These are phyloP conservation scores for Pseudocheirus occidentalis DNA, from an alignment of 2,797 vertebrate genomes.

Conservation along the genomic window DNA sequence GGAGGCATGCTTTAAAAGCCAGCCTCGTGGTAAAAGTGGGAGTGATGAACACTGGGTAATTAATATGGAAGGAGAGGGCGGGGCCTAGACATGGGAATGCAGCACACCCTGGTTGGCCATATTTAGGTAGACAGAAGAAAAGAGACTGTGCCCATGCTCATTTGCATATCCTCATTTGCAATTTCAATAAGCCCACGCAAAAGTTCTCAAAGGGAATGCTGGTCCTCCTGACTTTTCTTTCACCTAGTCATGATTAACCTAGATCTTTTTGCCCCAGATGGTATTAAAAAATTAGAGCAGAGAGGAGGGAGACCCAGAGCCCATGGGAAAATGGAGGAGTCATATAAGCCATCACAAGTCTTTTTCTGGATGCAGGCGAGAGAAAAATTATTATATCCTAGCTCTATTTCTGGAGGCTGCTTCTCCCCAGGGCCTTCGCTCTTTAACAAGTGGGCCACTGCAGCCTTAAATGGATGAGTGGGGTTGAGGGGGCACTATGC, in stretches of 20 bases:
- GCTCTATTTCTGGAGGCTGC: not conserved
- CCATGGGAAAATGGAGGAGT: not conserved
- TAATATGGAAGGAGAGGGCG: not conserved
- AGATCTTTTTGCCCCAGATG: not conserved
- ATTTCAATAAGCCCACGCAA: not conserved
- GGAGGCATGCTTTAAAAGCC: not conserved
- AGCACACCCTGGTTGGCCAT: not conserved
- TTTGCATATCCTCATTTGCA: not conserved
- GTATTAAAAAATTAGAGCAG: not conserved
- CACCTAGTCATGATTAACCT: not conserved
- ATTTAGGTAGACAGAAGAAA: not conserved
- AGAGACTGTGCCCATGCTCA: not conserved
- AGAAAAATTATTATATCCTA: not conserved
- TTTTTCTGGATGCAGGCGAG: not conserved
- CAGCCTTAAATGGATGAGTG: not conserved
- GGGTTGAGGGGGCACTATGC: not conserved
- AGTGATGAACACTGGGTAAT: not conserved
- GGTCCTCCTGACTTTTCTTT: not conserved
- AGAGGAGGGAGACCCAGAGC: not conserved
- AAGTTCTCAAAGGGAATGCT: not conserved
- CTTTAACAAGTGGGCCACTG: not conserved
- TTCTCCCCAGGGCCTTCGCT: not conserved
- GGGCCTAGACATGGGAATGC: not conserved
- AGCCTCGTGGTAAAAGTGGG: not conserved
- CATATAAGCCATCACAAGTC: not conserved